Percentiles rank a stretch among this genome's conserved stretches.
Evolutionary conservation across 1,140 invertebrate genomes (phyloP).

Genomic region (Cephus cinctus): DNA sequence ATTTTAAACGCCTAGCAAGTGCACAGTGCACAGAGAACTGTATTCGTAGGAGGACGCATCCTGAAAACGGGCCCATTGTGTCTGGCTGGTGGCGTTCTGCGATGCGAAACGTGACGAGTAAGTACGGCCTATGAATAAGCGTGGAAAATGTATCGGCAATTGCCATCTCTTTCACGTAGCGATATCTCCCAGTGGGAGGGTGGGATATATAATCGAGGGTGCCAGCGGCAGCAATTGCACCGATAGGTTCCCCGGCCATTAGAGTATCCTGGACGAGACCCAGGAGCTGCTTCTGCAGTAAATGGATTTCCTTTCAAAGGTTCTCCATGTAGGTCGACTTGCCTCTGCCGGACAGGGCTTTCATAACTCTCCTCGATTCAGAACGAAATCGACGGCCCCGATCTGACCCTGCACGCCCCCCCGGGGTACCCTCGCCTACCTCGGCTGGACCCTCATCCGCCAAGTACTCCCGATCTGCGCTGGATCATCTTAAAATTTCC

Average conservation of each 20-base stretch:
- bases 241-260: constrained; percentile 39
- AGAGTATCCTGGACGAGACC: constrained; percentile 46
- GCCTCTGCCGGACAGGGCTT: constrained; percentile 31
- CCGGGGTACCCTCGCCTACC: too few relatives aligned
- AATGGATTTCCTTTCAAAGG: constrained; percentile 48
- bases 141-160: constrained; percentile 43
- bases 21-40: too few relatives aligned
- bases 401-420: constrained; percentile 15
- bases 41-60: too few relatives aligned
- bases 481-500: too few relatives aligned
- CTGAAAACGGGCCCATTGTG: too few relatives aligned
- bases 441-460: too few relatives aligned
- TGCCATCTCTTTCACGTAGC: constrained; percentile 42
- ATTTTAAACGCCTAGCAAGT: too few relatives aligned
- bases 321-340: constrained; percentile 18
- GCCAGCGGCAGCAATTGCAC: constrained; percentile 38
- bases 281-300: constrained; percentile 42
- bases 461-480: too few relatives aligned
- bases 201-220: constrained; percentile 25
- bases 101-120: too few relatives aligned
- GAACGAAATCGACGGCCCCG: constrained; percentile 26
- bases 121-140: constrained; percentile 36
- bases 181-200: constrained; percentile 34
- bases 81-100: too few relatives aligned
- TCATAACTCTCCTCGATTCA: constrained; percentile 40